These are phyloP conservation scores for Micropoecilia bifurca DNA, from an alignment of 2,797 vertebrate species.

Conservation along the genomic window DNA sequence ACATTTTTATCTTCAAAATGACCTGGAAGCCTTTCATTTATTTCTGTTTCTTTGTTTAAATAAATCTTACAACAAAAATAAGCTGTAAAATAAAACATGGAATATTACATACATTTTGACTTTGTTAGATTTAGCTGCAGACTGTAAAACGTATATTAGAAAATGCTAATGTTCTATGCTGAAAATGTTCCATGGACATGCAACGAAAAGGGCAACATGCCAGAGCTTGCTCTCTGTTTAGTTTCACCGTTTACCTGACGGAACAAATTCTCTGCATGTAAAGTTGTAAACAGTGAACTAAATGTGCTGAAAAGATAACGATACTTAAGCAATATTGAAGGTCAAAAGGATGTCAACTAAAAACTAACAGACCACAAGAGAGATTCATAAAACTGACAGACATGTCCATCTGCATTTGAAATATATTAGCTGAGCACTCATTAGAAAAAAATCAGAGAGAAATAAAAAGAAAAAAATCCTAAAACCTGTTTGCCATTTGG, in stretches of 20 bases:
- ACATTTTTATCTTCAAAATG: background rate
- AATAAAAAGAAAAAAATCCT: background rate
- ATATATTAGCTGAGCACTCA: background rate
- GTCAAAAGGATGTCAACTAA: constrained; percentile 37
- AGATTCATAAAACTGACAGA: background rate
- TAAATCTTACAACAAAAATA: background rate
- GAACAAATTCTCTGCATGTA: background rate
- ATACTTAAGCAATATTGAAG: background rate
- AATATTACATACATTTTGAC: background rate
- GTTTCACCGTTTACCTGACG: background rate
- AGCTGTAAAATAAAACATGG: constrained; percentile 23
- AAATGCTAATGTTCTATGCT: background rate
- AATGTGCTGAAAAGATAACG: background rate
- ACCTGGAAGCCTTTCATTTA: background rate
- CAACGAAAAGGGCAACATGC: background rate
- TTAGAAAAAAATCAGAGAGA: background rate
- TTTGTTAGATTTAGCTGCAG: background rate
- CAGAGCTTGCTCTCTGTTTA: constrained; percentile 2
- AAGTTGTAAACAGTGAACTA: background rate
- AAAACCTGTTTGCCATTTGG: background rate
- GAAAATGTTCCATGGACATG: background rate
- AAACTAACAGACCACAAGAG: constrained; percentile 16
- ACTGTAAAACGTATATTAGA: background rate
- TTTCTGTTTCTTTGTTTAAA: background rate
- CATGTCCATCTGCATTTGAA: background rate